Percentiles rank a stretch among this genome's conserved stretches.
phyloP scores from a whole-genome alignment of 2,797 vertebrate species.

The Sarcoramphus papa region DNA sequence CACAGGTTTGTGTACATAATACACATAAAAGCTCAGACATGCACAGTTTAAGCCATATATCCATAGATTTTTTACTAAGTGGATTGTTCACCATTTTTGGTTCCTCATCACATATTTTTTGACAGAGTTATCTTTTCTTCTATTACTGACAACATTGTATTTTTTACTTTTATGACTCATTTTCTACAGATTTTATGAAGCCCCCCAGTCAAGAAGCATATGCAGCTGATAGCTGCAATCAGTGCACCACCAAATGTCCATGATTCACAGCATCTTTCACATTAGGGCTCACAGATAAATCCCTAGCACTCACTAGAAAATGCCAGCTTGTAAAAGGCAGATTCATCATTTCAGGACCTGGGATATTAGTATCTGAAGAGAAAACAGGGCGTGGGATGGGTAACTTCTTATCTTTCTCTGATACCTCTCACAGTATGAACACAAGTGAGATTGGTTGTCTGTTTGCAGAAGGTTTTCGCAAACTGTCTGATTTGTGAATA shows the following conservation, averaged over 20 bases:
- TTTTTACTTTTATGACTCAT: slow-evolving; percentile 18
- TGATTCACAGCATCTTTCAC: slow-evolving; percentile 2
- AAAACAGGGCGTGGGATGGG: not conserved
- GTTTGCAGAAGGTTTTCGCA: slow-evolving; percentile 56
- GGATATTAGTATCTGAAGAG: not conserved
- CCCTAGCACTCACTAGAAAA: slow-evolving; percentile 51
- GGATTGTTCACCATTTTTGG: not conserved
- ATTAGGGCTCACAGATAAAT: slow-evolving; percentile 43
- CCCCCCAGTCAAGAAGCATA: not conserved
- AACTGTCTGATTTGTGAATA: slow-evolving; percentile 40
- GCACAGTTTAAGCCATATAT: not conserved
- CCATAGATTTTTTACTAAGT: not conserved
- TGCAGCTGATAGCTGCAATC: slow-evolving; percentile 3
- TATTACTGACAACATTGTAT: not conserved
- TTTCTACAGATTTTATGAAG: slow-evolving; percentile 11
- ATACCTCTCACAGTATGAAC: not conserved
- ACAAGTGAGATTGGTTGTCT: slow-evolving; percentile 42
- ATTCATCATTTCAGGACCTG: slow-evolving; percentile 33
- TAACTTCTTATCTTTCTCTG: not conserved
- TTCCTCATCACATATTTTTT: not conserved
- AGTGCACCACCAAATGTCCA: not conserved
- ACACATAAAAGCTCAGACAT: not conserved
- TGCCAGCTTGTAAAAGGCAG: slow-evolving; percentile 33
- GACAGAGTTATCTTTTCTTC: not conserved
- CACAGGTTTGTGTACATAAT: not conserved